Evolutionary conservation across 2,797 vertebrate species (phyloP).

Genomic region (Spinus pinus): DNA sequence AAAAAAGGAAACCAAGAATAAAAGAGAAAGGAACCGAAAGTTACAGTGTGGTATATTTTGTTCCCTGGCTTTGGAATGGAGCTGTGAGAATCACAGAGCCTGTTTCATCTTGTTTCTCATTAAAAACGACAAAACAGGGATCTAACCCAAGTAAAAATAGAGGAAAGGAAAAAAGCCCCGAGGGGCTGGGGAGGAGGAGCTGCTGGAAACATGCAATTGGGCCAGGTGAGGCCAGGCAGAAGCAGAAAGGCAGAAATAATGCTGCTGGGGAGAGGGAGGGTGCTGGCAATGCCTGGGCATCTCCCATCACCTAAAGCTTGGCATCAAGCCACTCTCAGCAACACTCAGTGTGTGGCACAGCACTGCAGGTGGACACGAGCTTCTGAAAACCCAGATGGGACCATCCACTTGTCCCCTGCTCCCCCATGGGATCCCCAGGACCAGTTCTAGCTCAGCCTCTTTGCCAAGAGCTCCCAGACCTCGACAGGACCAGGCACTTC

Average conservation of each 20-base stretch:
- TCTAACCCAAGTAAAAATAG: not conserved
- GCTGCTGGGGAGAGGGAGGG: not conserved
- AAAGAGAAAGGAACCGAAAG: not conserved
- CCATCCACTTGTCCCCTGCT: not conserved
- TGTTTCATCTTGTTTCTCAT: not conserved
- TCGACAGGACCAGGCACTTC: not conserved
- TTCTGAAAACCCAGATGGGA: not conserved
- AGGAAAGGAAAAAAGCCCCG: not conserved
- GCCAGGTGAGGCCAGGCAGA: not conserved
- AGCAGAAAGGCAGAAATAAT: not conserved
- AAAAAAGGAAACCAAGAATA: not conserved
- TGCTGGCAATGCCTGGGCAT: not conserved
- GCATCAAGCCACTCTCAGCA: not conserved
- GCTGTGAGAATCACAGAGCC: not conserved
- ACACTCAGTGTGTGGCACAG: rapidly evolving
- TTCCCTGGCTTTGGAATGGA: not conserved
- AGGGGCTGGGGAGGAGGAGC: not conserved
- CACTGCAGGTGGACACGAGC: not conserved
- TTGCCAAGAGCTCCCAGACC: rapidly evolving
- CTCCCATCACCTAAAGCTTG: not conserved
- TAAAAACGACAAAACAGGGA: not conserved
- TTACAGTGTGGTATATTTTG: not conserved
- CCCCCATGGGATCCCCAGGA: rapidly evolving
- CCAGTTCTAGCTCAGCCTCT: not conserved
- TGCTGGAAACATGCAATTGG: rapidly evolving